phyloP scores from a whole-genome alignment of 1,140 invertebrate species.

The Drosophila kepulauana region DNA sequence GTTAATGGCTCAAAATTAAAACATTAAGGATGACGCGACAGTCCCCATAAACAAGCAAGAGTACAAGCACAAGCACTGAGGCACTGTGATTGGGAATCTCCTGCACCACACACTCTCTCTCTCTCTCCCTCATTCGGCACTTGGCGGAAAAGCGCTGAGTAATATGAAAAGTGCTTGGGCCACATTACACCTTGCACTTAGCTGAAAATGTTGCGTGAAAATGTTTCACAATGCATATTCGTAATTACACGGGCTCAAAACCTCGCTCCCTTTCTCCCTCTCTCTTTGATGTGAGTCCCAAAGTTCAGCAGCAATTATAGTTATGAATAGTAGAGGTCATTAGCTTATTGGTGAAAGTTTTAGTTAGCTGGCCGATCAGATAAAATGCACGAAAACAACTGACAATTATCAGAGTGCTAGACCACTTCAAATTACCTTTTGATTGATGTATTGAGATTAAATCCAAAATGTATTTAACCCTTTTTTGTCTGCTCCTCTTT shows the following conservation, averaged over 20 bases:
- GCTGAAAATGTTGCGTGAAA: conserved; percentile 33
- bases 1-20: conserved; percentile 80
- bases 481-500: not conserved
- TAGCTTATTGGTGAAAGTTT: conserved; percentile 55
- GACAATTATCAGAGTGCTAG: conserved; percentile 18
- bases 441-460: conserved; percentile 1
- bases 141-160: conserved; percentile 67
- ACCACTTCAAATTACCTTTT: not conserved
- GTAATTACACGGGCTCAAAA: conserved; percentile 47
- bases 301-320: conserved; percentile 41
- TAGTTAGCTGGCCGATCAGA: conserved; percentile 44
- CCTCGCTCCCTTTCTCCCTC: conserved; percentile 21
- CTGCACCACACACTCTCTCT: not conserved
- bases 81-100: conserved; percentile 71
- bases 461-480: not conserved
- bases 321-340: conserved; percentile 50
- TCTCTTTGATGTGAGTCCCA: not conserved
- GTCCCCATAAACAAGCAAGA: conserved; percentile 30
- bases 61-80: too few species aligned
- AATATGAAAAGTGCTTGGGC: conserved; percentile 68
- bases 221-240: conserved; percentile 25
- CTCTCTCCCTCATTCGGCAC: not conserved
- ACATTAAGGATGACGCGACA: conserved; percentile 74
- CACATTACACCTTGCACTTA: conserved; percentile 57
- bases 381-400: not conserved